Conservation (phyloP, 2,888 invertebrate genomes). For the Allygus modestus region DNA sequence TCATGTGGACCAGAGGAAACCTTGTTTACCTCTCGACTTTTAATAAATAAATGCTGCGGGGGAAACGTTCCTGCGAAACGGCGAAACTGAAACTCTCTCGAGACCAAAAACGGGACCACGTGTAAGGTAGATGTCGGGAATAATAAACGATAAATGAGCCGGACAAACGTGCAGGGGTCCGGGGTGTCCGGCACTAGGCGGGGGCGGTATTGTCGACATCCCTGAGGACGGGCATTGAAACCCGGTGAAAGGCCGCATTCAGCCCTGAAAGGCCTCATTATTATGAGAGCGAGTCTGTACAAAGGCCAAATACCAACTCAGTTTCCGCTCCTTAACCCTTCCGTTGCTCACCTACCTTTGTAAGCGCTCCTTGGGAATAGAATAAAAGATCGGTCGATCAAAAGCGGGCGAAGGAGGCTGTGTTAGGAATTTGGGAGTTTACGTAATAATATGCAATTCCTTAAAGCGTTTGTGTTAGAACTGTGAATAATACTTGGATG, state of each 20-base stretch:
- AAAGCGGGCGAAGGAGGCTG: background rate
- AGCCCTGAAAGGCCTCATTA: slow-evolving; percentile 49
- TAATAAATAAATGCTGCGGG: no score
- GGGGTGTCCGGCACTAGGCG: background rate
- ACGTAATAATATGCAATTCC: no score
- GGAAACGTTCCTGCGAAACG: no score
- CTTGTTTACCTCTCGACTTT: no score
- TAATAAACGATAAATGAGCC: slow-evolving; percentile 9
- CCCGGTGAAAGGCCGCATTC: slow-evolving; percentile 49
- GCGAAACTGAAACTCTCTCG: no score
- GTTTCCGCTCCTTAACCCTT: slow-evolving; percentile 48
- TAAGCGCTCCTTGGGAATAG: slow-evolving; percentile 34
- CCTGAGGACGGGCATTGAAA: slow-evolving; percentile 46
- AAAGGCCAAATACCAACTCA: slow-evolving; percentile 23
- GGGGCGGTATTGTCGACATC: slow-evolving; percentile 18
- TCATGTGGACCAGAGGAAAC: background rate
- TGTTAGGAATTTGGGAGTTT: background rate
- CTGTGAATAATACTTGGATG: no score
- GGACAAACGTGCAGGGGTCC: background rate
- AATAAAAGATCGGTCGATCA: background rate
- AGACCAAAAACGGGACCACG: background rate
- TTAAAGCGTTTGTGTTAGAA: no score
- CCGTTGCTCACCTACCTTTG: slow-evolving; percentile 32
- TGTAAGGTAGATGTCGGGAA: slow-evolving; percentile 8
- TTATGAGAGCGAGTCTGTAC: slow-evolving; percentile 30